Percentiles rank a stretch among this genome's conserved stretches.
Conservation (phyloP, 2,797 vertebrate genomes). For the Austrolebias charrua region DNA sequence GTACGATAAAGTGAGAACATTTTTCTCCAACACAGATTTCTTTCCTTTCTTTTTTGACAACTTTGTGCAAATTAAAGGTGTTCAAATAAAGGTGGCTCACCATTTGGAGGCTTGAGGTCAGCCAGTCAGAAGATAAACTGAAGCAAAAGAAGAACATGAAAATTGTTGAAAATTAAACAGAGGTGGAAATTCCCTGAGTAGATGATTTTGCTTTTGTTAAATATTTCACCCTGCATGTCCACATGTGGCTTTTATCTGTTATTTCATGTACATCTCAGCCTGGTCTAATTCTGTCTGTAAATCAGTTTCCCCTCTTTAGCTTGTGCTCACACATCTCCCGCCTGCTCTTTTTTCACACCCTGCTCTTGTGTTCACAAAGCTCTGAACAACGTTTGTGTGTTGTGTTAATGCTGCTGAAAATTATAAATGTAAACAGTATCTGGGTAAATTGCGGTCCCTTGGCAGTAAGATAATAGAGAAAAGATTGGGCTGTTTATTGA, state of each 20-base stretch:
- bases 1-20: too few species aligned
- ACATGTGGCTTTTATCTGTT: conserved; percentile 26
- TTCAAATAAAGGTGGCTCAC: too few species aligned
- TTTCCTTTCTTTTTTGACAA: too few species aligned
- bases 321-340: conserved; percentile 4
- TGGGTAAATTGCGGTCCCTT: conserved; percentile 15
- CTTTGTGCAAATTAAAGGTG: too few species aligned
- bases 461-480: conserved; percentile 40
- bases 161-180: too few species aligned
- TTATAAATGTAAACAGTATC: conserved; percentile 57
- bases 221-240: neutral
- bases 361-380: conserved; percentile 26
- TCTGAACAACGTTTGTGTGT: conserved; percentile 42
- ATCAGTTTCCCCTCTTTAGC: conserved; percentile 25
- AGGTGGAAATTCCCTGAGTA: too few species aligned
- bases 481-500: conserved; percentile 41
- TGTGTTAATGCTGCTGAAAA: conserved; percentile 63
- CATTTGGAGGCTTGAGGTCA: too few species aligned
- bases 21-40: too few species aligned
- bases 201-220: too few species aligned
- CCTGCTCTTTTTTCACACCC: conserved; percentile 15
- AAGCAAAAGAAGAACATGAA: too few species aligned
- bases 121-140: too few species aligned
- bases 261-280: conserved; percentile 17
- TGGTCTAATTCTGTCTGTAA: conserved; percentile 32